Base-by-base conservation (phyloP, 2,797 vertebrate genomes). In the Capromys pilorides region DNA sequence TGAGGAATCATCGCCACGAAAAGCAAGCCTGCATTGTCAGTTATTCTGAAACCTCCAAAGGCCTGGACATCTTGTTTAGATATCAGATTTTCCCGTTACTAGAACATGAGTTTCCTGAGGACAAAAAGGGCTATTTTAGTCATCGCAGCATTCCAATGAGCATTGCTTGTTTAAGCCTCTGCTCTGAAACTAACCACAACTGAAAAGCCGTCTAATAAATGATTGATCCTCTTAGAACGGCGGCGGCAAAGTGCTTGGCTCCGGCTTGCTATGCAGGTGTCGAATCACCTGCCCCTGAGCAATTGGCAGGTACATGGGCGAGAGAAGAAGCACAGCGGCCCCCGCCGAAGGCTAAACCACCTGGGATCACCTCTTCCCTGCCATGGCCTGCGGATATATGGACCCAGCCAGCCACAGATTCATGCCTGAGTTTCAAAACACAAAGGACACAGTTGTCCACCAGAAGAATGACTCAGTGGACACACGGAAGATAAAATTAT, bases 361-460 rank as follows among this genome's bases (percentile, higher is more conserved):
- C 83, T 9, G 0, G 0, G 26, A 31, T 33, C n/a, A 54, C 33
- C 71, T 51, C 22, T 89, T 67, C 39, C 45, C 71, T 41, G 41
- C 49, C 78, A 24, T 31, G 73, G 79, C 88, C 90, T 64, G 36
- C 62, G 5, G 73, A 82, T 26, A 82, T 26, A 83, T 12, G 3
- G 82, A 86, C 16, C 64, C 83, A 86, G 64, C 1, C 51, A 94
- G 83, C 90, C 77, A 16, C 75, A 83, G 57, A 73, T 83, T 89
- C 94, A 36, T 93, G 82, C 26, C 66, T 18, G 59, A 73, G 59
- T 79, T 94, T 94, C 91, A 86, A 92, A 92, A 95, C 61, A 39
- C 88, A 79, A 71, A 61, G 78, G 45, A 90, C 57, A 83, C 66
- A n/a, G 82, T 67, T 86, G 73, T 95, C 59, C 79, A 18, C 77